phyloP scores from a whole-genome alignment of 2,113 vertebrate species.

The mouse (Mus musculus) region DNA sequence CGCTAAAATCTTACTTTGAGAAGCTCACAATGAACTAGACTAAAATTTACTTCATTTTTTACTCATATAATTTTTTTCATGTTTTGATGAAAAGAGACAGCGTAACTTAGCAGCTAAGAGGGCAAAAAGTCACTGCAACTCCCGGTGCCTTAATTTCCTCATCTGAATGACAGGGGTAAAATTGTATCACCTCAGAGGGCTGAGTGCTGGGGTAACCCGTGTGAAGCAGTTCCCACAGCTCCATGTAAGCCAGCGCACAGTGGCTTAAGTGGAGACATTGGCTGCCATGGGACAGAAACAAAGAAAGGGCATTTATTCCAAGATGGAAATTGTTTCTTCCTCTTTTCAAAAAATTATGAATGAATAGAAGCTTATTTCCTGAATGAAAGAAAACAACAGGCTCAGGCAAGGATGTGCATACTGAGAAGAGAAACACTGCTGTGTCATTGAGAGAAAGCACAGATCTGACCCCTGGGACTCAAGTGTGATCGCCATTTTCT shows the following conservation, averaged over 20 bases:
- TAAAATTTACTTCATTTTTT: background rate
- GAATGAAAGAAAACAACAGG: background rate
- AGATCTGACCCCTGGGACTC: too few species aligned
- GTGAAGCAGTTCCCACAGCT: background rate
- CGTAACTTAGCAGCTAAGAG: background rate
- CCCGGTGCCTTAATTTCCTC: conserved; percentile 15
- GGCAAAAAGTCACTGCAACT: background rate
- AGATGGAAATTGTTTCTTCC: background rate
- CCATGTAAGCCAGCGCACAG: background rate
- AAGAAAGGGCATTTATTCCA: background rate
- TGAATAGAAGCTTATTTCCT: background rate
- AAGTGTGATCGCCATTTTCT: too few species aligned
- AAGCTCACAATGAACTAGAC: background rate
- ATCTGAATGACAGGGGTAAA: background rate
- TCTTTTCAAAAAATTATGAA: conserved; percentile 1
- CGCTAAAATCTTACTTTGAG: background rate
- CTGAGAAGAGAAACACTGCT: background rate
- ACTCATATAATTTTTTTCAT: background rate
- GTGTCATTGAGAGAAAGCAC: background rate
- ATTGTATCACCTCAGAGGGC: background rate
- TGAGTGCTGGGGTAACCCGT: background rate
- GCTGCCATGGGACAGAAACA: background rate
- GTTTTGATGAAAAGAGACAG: background rate
- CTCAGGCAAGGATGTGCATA: background rate
- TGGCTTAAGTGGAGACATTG: background rate